phyloP scores from a whole-genome alignment of 2,113 vertebrate genomes.

The Triplophysa siluroides region DNA sequence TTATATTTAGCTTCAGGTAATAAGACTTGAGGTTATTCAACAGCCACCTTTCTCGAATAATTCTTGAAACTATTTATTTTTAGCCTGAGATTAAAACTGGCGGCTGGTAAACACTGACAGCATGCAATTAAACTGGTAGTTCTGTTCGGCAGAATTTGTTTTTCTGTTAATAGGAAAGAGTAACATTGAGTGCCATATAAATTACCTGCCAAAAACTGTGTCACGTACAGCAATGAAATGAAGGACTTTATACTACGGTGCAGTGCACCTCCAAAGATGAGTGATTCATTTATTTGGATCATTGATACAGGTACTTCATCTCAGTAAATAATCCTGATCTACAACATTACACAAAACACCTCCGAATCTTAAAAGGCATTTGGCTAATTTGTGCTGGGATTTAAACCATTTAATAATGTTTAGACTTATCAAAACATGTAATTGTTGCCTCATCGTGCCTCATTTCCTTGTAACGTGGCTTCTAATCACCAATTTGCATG shows the following conservation, averaged over 20 bases:
- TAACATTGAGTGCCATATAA: slow-evolving; percentile 5
- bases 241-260: background rate
- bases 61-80: slow-evolving; percentile 6
- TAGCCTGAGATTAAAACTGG: slow-evolving; percentile 6
- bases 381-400: slow-evolving; percentile 13
- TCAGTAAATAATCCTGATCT: background rate
- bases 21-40: slow-evolving; percentile 18
- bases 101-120: slow-evolving; percentile 31
- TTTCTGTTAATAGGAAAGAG: slow-evolving; percentile 28
- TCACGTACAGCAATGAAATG: slow-evolving; percentile 7
- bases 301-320: background rate
- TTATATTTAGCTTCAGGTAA: background rate
- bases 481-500: slow-evolving; percentile 15
- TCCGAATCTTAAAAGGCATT: slow-evolving; percentile 9
- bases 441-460: background rate
- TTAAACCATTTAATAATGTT: slow-evolving; percentile 1
- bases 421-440: slow-evolving; percentile 12
- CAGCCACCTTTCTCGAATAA: slow-evolving; percentile 19
- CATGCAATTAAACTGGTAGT: slow-evolving; percentile 35
- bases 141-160: slow-evolving; percentile 1
- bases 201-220: slow-evolving; percentile 2
- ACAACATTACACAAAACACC: slow-evolving; percentile 5
- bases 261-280: slow-evolving; percentile 4
- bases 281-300: slow-evolving; percentile 20
- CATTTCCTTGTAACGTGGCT: background rate